Base-by-base conservation (phyloP, 2,888 invertebrate genomes). In the Thereva unica region DNA sequence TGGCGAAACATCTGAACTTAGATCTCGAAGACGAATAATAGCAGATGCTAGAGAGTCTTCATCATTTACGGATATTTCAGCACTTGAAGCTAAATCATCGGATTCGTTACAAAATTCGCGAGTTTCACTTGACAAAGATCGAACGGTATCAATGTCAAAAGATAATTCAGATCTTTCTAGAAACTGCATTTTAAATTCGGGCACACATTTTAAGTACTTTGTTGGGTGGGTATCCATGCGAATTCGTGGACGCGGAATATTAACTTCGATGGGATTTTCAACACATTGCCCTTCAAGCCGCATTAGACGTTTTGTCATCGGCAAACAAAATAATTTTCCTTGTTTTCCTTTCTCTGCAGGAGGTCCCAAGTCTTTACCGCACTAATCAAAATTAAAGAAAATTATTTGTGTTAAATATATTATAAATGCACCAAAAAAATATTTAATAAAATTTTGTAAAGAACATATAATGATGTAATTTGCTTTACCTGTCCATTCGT, bases 211-310 rank as follows among this genome's bases (percentile, higher is more conserved):
- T 1, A 81, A 72, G 68, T 80, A 81, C n/a, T 80, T 75, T n/a
- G 79, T 76, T 0, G 80, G 77, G 7, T 80, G 78, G 10, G 71
- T 72, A 44, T 78, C 78, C 54, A 79, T 70, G 5, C 76, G 76
- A 47, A 80, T 79, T 23, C 79, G 76, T 12, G 80, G 80, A 5
- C 79, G 71, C 3, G 81, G 80, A 53, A 81, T 70, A 71, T 78
- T 78, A 6, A 81, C 77, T 67, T 78, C 79, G 0, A 76, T 76
- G 0, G 81, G 81, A 57, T 74, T 76, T 71, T 80, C 80, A 5
- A 81, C 75, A 41, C 80, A 81, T 54, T 81, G 79, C n/a, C 77
- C 78, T 68, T 81, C 81, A 55, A 80, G 78, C 0, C 81, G 78
- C 76, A 81, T 80, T 4, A 81, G 56, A 4, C 81, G 75, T 67